Evolutionary conservation across 2,113 vertebrate species (phyloP), one percentile per base, ranked within the genome.

Genomic region (Takifugu bimaculatus): DNA sequence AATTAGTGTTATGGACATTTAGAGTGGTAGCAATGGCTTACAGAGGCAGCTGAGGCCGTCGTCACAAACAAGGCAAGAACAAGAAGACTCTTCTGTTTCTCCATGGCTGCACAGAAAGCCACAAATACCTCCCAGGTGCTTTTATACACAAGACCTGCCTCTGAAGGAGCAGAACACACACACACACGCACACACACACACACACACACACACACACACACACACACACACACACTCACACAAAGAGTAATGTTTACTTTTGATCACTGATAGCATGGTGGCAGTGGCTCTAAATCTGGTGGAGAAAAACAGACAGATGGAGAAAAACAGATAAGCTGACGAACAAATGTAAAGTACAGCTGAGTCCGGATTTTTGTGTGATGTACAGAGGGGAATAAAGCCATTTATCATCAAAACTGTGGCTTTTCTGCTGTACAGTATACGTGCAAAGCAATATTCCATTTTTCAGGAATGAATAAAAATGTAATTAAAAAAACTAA

Each of bases 41-140:
- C 85, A 25, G 74, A 71, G 32, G 90, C 84, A 0, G 91, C 89
- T 5, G 77, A 53, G 1, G 83, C 84, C 5, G 48, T 67, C 0
- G 85, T 87, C 1, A 92, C 61, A 66, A 64, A 81, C 26, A 75
- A 81, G 70, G 79, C 83, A 57, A 83, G 48, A 4, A 89, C 63
- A 54, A 86, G 43, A 10, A 89, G 26, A 65, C 85, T 51, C 65
- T 65, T 74, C 81, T 89, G 82, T 61, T 4, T 74, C 39, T 75
- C 85, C 93, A 94, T 68, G 68, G 59, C 51, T 50, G 44, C 5
- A 32, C 43, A 47, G 47, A 29, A 47, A 27, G 45, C 47, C 54
- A 54, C 5, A 29, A 45, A 20, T 4, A 4, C 9, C 50, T 63
- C 7, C 4, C 25, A 20, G 27, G 5, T 5, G 14, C 57, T 72